Evolutionary conservation across 2,888 invertebrate species (phyloP).

Genomic region (Myopa testacea): DNA sequence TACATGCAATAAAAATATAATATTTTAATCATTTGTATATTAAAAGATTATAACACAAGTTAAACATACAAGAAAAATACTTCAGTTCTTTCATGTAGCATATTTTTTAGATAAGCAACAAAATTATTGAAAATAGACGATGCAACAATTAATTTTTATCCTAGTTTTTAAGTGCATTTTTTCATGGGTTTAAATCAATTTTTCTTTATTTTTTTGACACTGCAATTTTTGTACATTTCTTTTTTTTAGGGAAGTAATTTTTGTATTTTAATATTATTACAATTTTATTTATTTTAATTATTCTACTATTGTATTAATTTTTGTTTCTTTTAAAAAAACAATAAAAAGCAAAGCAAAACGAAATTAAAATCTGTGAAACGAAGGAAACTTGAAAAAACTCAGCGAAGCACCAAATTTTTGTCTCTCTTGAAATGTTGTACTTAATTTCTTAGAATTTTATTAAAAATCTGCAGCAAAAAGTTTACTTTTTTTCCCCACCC

Average conservation of each 20-base stretch:
- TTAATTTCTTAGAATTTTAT: background rate
- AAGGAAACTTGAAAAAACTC: background rate
- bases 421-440: background rate
- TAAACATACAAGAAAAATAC: background rate
- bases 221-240: conserved; percentile 24
- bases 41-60: conserved; percentile 3
- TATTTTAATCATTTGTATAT: conserved; percentile 2
- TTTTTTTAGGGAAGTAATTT: background rate
- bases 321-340: conserved; percentile 19
- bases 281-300: conserved; percentile 11
- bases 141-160: background rate
- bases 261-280: background rate
- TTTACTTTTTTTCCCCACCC: background rate
- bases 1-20: conserved; percentile 17
- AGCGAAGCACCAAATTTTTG: background rate
- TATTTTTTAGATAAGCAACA: conserved; percentile 22
- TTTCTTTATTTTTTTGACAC: background rate
- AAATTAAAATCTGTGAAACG: background rate
- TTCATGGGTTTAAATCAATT: background rate
- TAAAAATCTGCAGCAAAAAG: background rate
- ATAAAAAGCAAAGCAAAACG: conserved; percentile 12
- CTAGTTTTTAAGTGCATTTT: background rate
- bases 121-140: conserved; percentile 1
- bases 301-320: background rate
- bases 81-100: background rate